These are phyloP conservation scores for Beroe forskalii DNA, from an alignment of 37 sponge, comb jelly and placozoan species.

Conservation along the genomic window DNA sequence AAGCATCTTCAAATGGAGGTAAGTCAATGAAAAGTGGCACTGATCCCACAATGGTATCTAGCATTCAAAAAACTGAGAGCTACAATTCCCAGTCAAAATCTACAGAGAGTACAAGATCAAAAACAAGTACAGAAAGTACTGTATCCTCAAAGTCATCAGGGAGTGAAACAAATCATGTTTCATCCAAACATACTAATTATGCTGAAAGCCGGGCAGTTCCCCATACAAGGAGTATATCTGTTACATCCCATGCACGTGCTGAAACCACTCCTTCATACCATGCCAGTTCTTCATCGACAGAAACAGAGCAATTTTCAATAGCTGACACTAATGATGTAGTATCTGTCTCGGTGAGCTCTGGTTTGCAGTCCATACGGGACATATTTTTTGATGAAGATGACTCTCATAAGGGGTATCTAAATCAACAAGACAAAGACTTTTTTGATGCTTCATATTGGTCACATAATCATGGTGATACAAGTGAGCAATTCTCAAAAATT, in stretches of 20 bases:
- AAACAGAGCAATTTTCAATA: background rate
- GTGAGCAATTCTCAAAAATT: background rate
- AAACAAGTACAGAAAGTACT: background rate
- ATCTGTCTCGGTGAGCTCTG: slow-evolving; percentile 37
- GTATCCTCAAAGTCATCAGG: background rate
- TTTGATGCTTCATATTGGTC: background rate
- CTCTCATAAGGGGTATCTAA: slow-evolving; percentile 46
- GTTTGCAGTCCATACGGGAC: slow-evolving; percentile 43
- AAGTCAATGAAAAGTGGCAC: background rate
- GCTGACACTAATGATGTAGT: slow-evolving; percentile 6
- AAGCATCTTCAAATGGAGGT: background rate
- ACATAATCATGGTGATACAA: background rate
- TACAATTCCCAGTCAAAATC: background rate
- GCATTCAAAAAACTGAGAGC: background rate
- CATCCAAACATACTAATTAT: background rate
- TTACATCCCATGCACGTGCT: slow-evolving; percentile 36
- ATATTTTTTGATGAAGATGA: slow-evolving; percentile 56
- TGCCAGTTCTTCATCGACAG: background rate
- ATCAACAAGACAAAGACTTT: background rate
- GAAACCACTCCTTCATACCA: slow-evolving; percentile 43
- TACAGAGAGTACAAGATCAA: background rate
- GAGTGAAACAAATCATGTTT: background rate
- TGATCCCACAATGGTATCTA: background rate
- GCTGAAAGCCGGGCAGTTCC: background rate
- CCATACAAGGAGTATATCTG: background rate